Evolutionary conservation across 2,113 vertebrate species (phyloP).

Genomic region (Myiozetetes cayanensis): DNA sequence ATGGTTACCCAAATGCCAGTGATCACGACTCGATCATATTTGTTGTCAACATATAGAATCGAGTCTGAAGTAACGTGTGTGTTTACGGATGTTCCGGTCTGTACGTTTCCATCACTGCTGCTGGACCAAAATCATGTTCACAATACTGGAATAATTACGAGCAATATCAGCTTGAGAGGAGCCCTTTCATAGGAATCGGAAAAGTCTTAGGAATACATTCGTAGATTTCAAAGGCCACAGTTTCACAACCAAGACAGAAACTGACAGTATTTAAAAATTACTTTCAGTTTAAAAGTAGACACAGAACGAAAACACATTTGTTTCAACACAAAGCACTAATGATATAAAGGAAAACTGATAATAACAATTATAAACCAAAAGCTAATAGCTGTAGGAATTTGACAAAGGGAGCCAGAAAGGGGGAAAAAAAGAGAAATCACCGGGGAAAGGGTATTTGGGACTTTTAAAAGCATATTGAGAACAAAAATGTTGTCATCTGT

Average conservation of each 20-base stretch:
- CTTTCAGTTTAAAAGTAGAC: conserved; percentile 18
- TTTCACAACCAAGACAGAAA: neutral
- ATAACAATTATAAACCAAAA: conserved; percentile 42
- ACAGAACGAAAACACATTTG: conserved; percentile 30
- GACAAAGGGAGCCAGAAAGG: conserved; percentile 14
- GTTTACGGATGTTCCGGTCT: neutral
- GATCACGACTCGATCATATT: neutral
- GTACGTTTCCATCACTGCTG: neutral
- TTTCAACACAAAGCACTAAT: conserved; percentile 49
- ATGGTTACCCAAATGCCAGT: neutral
- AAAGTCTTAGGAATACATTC: neutral
- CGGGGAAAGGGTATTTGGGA: neutral
- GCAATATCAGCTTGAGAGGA: conserved; percentile 31
- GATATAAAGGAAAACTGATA: conserved; percentile 45
- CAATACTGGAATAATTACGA: conserved; percentile 10
- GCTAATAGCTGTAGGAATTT: conserved; percentile 13
- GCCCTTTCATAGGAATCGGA: neutral
- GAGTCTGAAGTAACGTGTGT: neutral
- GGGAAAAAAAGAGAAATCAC: neutral
- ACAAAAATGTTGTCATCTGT: conserved; percentile 50
- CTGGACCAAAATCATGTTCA: neutral
- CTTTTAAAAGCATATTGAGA: conserved; percentile 30
- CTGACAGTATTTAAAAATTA: conserved; percentile 8
- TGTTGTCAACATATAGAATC: neutral
- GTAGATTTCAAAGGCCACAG: conserved; percentile 39